Evolutionary conservation across 2,113 vertebrate species (phyloP).

Genomic region (Ptychochromis oligacanthus): DNA sequence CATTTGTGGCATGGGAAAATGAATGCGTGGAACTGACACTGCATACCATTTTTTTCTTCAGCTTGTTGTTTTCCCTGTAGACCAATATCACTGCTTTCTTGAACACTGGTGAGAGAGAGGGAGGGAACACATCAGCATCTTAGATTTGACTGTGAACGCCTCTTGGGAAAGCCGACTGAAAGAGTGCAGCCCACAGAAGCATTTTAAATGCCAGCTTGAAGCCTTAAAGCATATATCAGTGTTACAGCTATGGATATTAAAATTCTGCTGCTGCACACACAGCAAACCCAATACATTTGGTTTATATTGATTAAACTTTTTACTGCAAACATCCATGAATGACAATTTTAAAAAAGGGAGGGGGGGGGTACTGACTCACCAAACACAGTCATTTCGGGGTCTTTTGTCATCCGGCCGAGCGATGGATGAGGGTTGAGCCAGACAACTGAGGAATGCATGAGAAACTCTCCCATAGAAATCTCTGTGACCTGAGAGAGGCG

Average conservation of each 20-base stretch:
- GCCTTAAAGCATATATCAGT: conserved; percentile 46
- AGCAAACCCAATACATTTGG: neutral
- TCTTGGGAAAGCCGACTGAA: conserved; percentile 47
- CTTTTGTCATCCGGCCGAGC: conserved; percentile 91
- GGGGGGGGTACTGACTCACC: conserved; percentile 86
- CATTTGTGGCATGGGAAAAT: neutral
- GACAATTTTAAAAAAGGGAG: neutral
- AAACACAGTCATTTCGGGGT: conserved; percentile 93
- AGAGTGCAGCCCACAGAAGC: conserved; percentile 38
- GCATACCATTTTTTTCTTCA: conserved; percentile 95
- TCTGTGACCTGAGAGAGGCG: conserved; percentile 86
- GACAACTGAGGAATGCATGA: conserved; percentile 91
- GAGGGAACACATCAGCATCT: conserved; percentile 52
- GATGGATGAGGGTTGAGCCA: conserved; percentile 95
- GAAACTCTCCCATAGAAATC: conserved; percentile 98
- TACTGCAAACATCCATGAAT: neutral
- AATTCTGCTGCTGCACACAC: conserved; percentile 21
- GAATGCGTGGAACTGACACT: neutral
- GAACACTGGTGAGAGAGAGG: conserved; percentile 85
- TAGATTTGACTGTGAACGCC: conserved; percentile 48
- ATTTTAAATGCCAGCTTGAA: conserved; percentile 56
- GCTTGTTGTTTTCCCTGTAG: conserved; percentile 93
- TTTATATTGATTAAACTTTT: neutral
- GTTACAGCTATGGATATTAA: conserved; percentile 36
- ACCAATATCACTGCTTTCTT: conserved; percentile 97